Conservation (phyloP, 1,140 invertebrate species). For the Zaprionus kolodkinae region DNA sequence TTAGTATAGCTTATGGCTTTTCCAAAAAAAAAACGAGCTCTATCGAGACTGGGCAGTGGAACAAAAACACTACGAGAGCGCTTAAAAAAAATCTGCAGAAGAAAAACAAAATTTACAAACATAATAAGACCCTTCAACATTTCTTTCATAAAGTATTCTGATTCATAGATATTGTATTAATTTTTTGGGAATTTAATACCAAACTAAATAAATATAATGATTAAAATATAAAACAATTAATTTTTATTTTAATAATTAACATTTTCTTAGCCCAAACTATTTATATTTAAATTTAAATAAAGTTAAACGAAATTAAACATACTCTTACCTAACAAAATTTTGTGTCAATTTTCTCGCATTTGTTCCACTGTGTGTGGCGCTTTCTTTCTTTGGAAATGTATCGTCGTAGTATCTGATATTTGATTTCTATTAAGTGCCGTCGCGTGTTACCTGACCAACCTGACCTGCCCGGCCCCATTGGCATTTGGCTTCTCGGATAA, state of each 20-base stretch:
- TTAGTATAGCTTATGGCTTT: slow-evolving; percentile 38
- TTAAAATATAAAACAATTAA: slow-evolving; percentile 4
- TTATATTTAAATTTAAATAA: too few species aligned
- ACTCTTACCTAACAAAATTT: background rate
- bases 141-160: too few species aligned
- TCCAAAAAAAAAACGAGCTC: slow-evolving; percentile 15
- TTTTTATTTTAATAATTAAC: too few species aligned
- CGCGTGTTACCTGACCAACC: slow-evolving; percentile 56
- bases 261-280: too few species aligned
- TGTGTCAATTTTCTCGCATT: background rate
- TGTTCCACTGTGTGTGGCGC: slow-evolving; percentile 52
- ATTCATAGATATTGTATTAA: too few species aligned
- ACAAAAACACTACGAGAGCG: background rate
- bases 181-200: too few species aligned
- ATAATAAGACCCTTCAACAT: background rate
- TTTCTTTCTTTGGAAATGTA: slow-evolving; percentile 65
- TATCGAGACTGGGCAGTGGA: slow-evolving; percentile 23
- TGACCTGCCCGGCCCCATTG: slow-evolving; percentile 40
- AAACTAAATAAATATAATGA: background rate
- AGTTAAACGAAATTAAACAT: background rate
- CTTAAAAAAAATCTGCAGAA: background rate
- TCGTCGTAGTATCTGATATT: slow-evolving; percentile 29
- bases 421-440: slow-evolving; percentile 73
- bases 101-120: background rate
- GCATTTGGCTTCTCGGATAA: slow-evolving; percentile 41